Conservation (phyloP, 2,888 invertebrate species). For the Xylophagus ater region DNA sequence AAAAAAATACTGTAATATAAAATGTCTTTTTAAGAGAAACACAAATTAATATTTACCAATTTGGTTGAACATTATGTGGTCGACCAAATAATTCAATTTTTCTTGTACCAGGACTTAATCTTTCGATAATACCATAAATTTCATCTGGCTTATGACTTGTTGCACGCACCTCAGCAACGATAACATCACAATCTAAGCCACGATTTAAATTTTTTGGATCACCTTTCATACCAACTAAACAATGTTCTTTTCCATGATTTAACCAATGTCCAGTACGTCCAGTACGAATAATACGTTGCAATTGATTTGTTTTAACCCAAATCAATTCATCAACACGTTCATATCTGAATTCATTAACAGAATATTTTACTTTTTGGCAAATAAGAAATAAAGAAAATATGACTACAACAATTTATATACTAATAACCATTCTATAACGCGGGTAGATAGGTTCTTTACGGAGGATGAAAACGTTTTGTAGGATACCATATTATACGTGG, state of each 20-base stretch:
- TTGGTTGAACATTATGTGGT: slow-evolving; percentile 95
- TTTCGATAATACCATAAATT: slow-evolving; percentile 94
- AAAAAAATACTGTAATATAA: neutral
- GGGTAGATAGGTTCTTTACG: too few species aligned
- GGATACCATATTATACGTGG: too few species aligned
- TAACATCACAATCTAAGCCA: slow-evolving; percentile 94
- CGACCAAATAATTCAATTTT: slow-evolving; percentile 96
- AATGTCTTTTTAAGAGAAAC: neutral
- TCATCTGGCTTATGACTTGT: slow-evolving; percentile 98
- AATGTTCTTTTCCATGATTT: slow-evolving; percentile 97
- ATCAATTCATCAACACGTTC: slow-evolving; percentile 94
- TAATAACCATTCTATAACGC: too few species aligned
- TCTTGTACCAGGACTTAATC: slow-evolving; percentile 90
- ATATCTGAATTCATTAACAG: too few species aligned
- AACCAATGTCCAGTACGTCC: slow-evolving; percentile 97
- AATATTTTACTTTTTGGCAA: too few species aligned
- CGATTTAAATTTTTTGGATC: slow-evolving; percentile 82
- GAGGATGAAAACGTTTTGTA: too few species aligned
- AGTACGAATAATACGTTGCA: slow-evolving; percentile 92
- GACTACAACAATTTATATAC: too few species aligned
- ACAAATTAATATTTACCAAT: slow-evolving; percentile 54
- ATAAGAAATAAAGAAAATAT: too few species aligned
- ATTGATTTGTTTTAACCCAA: slow-evolving; percentile 98
- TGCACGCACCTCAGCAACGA: slow-evolving; percentile 94
- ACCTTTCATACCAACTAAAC: slow-evolving; percentile 92